Conservation (phyloP, 2,113 vertebrate species). For the Actinemys pallida region DNA sequence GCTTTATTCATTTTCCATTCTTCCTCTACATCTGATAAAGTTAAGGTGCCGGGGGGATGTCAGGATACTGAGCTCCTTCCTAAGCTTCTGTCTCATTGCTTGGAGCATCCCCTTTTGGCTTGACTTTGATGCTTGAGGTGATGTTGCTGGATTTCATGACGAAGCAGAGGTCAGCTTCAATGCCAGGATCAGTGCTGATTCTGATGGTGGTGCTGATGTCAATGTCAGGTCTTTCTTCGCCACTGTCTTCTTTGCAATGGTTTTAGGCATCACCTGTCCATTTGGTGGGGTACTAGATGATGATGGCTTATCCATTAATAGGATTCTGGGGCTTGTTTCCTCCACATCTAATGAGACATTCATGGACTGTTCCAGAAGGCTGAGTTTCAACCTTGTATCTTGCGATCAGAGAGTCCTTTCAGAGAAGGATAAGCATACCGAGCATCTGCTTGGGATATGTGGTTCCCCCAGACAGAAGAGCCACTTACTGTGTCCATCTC, state of each 20-base stretch:
- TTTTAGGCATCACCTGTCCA: background rate
- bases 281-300: background rate
- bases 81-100: background rate
- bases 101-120: background rate
- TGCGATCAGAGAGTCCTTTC: background rate
- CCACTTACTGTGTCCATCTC: background rate
- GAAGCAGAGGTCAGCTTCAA: background rate
- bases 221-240: background rate
- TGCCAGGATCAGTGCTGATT: background rate
- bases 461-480: background rate
- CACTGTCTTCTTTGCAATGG: background rate
- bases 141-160: background rate
- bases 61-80: background rate
- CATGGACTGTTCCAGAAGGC: background rate
- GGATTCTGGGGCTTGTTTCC: background rate
- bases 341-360: background rate
- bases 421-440: background rate
- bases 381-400: background rate
- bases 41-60: background rate
- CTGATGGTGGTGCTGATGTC: background rate
- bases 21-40: background rate
- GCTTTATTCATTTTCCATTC: background rate
- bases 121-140: background rate
- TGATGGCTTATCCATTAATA: background rate
- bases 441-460: background rate